Conservation (phyloP, 2,888 invertebrate species). For the Cryptus armator region DNA sequence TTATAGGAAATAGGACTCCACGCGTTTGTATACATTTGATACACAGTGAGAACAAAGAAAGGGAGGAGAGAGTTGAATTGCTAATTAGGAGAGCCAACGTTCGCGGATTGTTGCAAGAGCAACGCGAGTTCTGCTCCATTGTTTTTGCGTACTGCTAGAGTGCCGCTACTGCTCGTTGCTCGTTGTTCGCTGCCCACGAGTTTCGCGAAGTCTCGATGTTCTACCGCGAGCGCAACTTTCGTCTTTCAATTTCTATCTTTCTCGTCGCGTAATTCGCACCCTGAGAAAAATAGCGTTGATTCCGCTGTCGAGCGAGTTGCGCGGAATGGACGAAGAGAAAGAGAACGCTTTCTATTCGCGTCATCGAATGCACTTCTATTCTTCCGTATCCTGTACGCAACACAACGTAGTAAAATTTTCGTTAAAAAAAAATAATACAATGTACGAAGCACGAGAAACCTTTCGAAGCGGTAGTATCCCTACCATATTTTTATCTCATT, state of each 20-base stretch:
- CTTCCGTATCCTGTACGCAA: background rate
- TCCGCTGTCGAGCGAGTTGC: constrained; percentile 44
- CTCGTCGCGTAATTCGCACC: constrained; percentile 42
- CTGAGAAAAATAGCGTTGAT: constrained; percentile 55
- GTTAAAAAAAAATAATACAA: background rate
- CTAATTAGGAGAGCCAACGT: constrained; percentile 67
- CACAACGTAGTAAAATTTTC: background rate
- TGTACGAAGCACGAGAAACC: background rate
- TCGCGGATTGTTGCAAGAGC: constrained; percentile 65
- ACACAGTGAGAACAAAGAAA: constrained; percentile 64
- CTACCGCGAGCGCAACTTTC: background rate
- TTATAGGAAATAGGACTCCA: background rate
- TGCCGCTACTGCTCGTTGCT: background rate
- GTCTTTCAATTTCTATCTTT: constrained; percentile 22
- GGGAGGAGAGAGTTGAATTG: constrained; percentile 69
- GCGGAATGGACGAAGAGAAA: constrained; percentile 29
- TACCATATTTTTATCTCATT: background rate
- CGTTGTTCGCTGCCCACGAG: constrained; percentile 14
- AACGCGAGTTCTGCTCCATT: constrained; percentile 50
- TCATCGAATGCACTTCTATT: background rate
- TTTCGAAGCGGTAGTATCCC: background rate
- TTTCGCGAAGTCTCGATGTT: constrained; percentile 44
- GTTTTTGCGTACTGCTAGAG: constrained; percentile 30
- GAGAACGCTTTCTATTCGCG: constrained; percentile 59
- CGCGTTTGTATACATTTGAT: constrained; percentile 55